Percentiles rank a stretch among this genome's conserved stretches.
phyloP scores from a whole-genome alignment of 2,797 vertebrate species.

The Xyrichtys novacula region DNA sequence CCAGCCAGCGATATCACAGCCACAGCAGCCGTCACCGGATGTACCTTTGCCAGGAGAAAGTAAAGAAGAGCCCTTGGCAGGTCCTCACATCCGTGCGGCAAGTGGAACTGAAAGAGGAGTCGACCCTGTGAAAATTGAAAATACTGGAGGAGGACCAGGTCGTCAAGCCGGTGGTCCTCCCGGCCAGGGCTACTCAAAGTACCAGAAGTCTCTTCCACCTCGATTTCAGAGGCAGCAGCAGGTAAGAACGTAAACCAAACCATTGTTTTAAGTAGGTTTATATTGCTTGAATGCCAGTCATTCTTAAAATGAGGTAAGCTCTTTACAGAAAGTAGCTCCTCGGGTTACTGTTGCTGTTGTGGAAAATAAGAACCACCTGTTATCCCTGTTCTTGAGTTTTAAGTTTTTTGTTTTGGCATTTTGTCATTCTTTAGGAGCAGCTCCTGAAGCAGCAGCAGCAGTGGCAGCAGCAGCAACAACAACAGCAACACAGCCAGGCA shows the following conservation, averaged over 20 bases:
- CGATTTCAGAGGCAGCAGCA: constrained; percentile 96
- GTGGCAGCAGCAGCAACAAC: constrained; percentile 81
- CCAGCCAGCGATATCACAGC: constrained; percentile 71
- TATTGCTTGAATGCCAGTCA: too few species aligned
- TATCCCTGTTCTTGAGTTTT: too few species aligned
- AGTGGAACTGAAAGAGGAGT: constrained; percentile 77
- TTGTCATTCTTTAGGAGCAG: constrained; percentile 80
- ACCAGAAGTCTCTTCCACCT: constrained; percentile 95
- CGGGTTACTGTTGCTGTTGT: too few species aligned
- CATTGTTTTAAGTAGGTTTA: too few species aligned
- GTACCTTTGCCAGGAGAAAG: constrained; percentile 72
- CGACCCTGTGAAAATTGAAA: constrained; percentile 86
- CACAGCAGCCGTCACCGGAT: constrained; percentile 73
- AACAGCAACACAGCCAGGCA: constrained; percentile 86
- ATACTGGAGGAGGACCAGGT: constrained; percentile 72
- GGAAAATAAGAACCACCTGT: too few species aligned
- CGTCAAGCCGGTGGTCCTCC: constrained; percentile 84
- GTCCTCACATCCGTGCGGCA: constrained; percentile 70
- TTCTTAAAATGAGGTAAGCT: too few species aligned
- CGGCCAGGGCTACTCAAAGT: constrained; percentile 91
- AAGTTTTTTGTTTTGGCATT: not conserved
- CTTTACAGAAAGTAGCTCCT: not conserved
- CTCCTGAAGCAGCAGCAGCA: constrained; percentile 88
- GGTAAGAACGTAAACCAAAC: constrained; percentile 71
- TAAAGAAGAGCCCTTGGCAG: constrained; percentile 77